A percentile compares a stretch with the other conserved stretches of the same genome.
Evolutionary conservation across 2,113 vertebrate species (phyloP).

Genomic region (Apus apus): DNA sequence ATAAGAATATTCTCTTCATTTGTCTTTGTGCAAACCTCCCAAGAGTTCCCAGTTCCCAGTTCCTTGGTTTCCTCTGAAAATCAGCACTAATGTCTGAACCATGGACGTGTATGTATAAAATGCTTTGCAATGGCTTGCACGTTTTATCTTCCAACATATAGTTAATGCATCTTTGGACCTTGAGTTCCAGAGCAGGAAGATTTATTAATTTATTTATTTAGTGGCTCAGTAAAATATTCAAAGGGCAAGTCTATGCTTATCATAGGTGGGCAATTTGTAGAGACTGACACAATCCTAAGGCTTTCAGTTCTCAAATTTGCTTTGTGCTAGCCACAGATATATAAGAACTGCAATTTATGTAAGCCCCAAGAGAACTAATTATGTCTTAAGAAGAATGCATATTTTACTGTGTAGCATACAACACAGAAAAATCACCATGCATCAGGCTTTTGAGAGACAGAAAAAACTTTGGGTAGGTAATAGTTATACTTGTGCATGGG

Average conservation of each 20-base stretch:
- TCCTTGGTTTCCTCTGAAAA: neutral
- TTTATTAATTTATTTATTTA: conserved; percentile 31
- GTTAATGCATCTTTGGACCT: neutral
- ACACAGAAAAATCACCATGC: conserved; percentile 31
- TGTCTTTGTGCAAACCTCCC: neutral
- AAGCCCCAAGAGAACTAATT: conserved; percentile 64
- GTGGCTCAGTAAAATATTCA: conserved; percentile 20
- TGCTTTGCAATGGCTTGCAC: neutral
- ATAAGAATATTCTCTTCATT: neutral
- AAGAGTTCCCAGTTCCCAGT: neutral
- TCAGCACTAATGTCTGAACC: neutral
- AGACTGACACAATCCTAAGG: conserved; percentile 43
- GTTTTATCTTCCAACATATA: neutral
- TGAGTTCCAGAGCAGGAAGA: neutral
- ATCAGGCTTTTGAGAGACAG: conserved; percentile 7
- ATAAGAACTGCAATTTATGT: conserved; percentile 17
- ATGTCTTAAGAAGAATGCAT: conserved; percentile 35
- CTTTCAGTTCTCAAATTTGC: conserved; percentile 50
- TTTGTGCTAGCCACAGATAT: conserved; percentile 33
- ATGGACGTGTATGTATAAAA: neutral
- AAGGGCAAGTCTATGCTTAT: neutral
- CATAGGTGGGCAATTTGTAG: conserved; percentile 9
- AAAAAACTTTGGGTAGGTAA: conserved; percentile 20
- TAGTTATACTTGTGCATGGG: neutral
- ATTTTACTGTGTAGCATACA: conserved; percentile 8